phyloP scores from a whole-genome alignment of 2,113 vertebrate species.

The Bothrops jararaca region DNA sequence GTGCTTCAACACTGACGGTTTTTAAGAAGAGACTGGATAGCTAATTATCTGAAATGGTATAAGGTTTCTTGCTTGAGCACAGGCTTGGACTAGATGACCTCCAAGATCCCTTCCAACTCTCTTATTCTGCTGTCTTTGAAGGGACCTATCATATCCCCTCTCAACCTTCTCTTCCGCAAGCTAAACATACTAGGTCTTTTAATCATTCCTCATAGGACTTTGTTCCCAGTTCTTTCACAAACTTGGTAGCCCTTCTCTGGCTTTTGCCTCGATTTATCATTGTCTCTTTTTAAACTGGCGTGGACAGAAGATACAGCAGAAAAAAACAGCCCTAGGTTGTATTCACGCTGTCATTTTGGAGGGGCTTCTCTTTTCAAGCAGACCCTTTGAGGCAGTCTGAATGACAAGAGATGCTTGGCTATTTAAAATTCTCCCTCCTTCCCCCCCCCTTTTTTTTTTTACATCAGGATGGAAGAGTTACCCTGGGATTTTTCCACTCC shows the following conservation, averaged over 20 bases:
- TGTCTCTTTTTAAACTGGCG: no score
- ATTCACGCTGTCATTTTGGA: not conserved
- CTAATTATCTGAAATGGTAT: no score
- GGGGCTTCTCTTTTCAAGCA: not conserved
- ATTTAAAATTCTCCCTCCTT: not conserved
- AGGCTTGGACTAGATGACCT: no score
- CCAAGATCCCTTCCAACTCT: no score
- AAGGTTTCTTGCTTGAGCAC: no score
- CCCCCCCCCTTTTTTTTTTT: not conserved
- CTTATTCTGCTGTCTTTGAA: no score
- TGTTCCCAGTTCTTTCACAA: not conserved
- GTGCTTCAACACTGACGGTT: no score
- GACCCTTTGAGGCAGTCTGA: not conserved
- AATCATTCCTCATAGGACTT: not conserved
- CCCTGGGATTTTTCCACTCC: not conserved
- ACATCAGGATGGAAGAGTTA: not conserved
- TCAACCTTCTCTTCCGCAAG: no score
- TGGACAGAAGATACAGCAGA: no score
- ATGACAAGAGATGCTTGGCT: not conserved
- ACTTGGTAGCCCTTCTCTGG: not conserved
- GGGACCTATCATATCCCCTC: no score
- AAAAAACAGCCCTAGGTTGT: not conserved
- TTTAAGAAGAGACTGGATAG: no score
- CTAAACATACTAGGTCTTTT: no score
- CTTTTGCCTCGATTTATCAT: not conserved